A percentile compares a stretch with the other conserved stretches of the same genome.
phyloP scores from a whole-genome alignment of 2,888 invertebrate genomes.

The Eudemis profundana region DNA sequence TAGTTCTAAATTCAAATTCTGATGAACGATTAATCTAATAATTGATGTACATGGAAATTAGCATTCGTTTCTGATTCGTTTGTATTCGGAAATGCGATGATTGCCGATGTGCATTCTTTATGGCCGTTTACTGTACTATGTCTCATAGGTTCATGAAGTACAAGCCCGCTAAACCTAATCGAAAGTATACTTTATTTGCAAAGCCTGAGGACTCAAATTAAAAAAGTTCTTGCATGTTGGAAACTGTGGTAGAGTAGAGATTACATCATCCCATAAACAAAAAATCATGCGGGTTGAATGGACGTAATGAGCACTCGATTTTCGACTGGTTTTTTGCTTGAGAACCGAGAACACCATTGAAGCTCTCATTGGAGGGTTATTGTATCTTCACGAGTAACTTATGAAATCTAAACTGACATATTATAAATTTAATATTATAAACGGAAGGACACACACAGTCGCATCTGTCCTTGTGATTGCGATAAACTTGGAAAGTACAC shows the following conservation, averaged over 20 bases:
- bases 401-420: neutral
- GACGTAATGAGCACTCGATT: conserved; percentile 13
- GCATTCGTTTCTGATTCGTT: too few species aligned
- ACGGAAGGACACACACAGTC: too few species aligned
- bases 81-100: too few species aligned
- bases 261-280: conserved; percentile 26
- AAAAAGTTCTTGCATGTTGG: neutral
- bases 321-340: conserved; percentile 1
- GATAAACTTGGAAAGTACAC: neutral
- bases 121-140: too few species aligned
- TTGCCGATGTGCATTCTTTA: too few species aligned
- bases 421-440: too few species aligned
- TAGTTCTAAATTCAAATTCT: too few species aligned
- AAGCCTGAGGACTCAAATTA: neutral
- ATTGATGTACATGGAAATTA: too few species aligned
- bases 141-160: conserved; percentile 16
- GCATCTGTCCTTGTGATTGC: neutral
- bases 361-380: neutral
- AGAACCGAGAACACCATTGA: neutral
- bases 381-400: neutral
- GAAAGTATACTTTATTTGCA: neutral
- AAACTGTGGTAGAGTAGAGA: neutral
- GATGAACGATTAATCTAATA: too few species aligned
- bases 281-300: conserved; percentile 28
- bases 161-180: neutral